Conservation (phyloP, 1,140 invertebrate species). For the Philotrypesis tridentata region DNA sequence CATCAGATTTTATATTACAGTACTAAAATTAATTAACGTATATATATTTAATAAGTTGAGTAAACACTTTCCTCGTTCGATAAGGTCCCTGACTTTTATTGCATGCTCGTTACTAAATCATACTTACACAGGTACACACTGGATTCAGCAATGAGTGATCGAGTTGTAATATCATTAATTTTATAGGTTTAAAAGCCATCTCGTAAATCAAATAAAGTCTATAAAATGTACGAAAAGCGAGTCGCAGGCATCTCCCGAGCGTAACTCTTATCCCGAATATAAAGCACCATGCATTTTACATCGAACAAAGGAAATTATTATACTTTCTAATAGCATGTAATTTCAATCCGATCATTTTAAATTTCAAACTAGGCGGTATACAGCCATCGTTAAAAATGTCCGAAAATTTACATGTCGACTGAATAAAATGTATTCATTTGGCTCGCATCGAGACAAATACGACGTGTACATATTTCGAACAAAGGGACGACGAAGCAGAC, state of each 20-base stretch:
- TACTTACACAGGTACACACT: neutral
- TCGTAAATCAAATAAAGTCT: no score
- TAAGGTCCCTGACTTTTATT: neutral
- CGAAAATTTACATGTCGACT: neutral
- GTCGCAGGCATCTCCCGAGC: no score
- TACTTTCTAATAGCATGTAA: neutral
- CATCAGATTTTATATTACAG: no score
- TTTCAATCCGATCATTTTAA: neutral
- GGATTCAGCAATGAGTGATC: no score
- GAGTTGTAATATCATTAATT: no score
- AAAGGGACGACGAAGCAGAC: neutral
- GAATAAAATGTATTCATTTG: neutral
- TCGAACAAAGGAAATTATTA: neutral
- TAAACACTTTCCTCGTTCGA: neutral
- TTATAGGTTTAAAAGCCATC: no score
- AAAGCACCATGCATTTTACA: neutral
- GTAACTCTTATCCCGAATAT: neutral
- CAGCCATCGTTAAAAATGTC: neutral
- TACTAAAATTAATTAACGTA: no score
- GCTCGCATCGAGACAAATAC: neutral
- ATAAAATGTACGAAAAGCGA: no score
- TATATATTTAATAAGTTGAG: no score
- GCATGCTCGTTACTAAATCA: neutral
- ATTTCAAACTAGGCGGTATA: neutral
- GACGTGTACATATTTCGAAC: no score